Percentiles rank a stretch among this genome's conserved stretches.
These are phyloP conservation scores for Caenorhabditis doughertyi DNA, from an alignment of 2,888 invertebrate genomes.

Conservation along the genomic window DNA sequence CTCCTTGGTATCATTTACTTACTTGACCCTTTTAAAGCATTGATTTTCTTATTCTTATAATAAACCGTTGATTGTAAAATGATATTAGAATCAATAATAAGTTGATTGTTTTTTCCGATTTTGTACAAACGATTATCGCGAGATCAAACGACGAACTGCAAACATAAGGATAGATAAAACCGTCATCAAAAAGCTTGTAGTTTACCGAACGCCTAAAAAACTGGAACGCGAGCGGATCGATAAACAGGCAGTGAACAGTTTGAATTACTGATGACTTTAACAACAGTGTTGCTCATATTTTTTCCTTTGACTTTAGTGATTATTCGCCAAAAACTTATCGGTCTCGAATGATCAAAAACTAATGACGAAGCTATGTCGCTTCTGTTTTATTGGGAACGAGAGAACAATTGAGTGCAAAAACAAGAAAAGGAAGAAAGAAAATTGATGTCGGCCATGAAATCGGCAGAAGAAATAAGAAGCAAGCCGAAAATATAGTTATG, in stretches of 20 bases:
- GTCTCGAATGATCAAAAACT: conserved; percentile 47
- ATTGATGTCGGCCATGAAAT: background rate
- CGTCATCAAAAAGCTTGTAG: no score
- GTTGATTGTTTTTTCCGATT: no score
- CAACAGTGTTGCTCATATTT: background rate
- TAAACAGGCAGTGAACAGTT: background rate
- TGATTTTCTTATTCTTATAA: no score
- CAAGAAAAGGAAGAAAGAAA: conserved; percentile 2
- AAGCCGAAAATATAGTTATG: background rate
- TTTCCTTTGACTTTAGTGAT: background rate
- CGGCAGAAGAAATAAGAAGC: background rate
- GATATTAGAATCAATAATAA: no score
- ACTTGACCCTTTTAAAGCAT: no score
- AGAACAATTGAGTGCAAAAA: conserved; percentile 42
- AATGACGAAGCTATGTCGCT: conserved; percentile 20
- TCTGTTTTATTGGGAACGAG: conserved; percentile 2
- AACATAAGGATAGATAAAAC: no score
- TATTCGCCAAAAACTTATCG: conserved; percentile 14
- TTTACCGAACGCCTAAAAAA: no score
- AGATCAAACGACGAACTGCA: no score
- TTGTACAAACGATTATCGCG: no score
- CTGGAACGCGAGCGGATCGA: background rate
- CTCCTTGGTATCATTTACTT: no score
- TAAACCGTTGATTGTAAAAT: no score
- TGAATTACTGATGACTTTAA: background rate